phyloP scores from a whole-genome alignment of 1,140 invertebrate genomes.

The Drosophila kanapiae region DNA sequence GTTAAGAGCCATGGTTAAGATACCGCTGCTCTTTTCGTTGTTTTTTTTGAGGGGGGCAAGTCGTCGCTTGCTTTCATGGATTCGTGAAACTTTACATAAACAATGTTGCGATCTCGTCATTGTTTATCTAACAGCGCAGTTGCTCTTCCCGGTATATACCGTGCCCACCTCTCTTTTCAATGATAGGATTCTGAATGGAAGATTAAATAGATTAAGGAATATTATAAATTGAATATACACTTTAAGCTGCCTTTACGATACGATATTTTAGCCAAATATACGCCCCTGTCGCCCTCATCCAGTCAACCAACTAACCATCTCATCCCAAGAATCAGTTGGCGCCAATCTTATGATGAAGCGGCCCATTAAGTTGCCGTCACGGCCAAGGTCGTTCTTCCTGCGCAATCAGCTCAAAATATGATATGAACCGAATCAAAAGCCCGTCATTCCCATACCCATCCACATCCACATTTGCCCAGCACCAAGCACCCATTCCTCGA shows the following conservation, averaged over 20 bases:
- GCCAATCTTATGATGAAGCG: conserved; percentile 4
- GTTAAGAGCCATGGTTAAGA: background rate
- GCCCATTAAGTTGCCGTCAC: conserved; percentile 2
- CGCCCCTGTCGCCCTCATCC: background rate
- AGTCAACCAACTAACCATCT: background rate
- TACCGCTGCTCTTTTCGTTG: no score
- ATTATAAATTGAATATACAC: no score
- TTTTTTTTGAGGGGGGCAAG: no score
- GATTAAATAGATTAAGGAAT: no score
- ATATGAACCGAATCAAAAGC: background rate
- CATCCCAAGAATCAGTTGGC: conserved; percentile 27
- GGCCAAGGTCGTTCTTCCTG: conserved; percentile 3
- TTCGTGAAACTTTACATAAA: no score
- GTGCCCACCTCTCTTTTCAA: no score
- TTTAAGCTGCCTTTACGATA: background rate
- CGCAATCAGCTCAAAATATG: conserved; percentile 10
- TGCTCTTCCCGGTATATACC: no score
- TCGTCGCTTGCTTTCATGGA: no score
- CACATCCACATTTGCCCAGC: conserved; percentile 5
- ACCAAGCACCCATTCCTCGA: conserved; percentile 4
- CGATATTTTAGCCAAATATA: background rate
- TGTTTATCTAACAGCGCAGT: no score
- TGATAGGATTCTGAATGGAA: no score
- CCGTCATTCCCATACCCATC: background rate
- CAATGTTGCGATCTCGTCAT: no score